These are phyloP conservation scores for Aptenodytes forsteri DNA, from an alignment of 2,113 vertebrate species.

Conservation along the genomic window DNA sequence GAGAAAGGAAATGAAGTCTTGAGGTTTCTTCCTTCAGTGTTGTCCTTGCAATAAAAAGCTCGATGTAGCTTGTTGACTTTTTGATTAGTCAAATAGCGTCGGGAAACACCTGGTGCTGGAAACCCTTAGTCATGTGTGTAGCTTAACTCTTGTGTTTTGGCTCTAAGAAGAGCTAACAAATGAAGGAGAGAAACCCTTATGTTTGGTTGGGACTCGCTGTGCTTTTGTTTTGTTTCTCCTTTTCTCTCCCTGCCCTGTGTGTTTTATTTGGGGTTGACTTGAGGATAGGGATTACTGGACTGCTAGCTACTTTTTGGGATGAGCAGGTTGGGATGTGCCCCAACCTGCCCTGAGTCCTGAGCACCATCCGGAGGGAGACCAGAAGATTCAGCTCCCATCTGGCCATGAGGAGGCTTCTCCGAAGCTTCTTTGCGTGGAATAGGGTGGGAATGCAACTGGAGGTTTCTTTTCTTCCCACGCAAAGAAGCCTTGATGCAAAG, in stretches of 20 bases:
- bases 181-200: not conserved
- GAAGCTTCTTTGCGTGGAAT: not conserved
- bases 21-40: not conserved
- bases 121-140: not conserved
- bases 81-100: not conserved
- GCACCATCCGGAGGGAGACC: not conserved
- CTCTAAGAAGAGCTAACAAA: not conserved
- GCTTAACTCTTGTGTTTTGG: not conserved
- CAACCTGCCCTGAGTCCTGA: not conserved
- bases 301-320: rapidly evolving
- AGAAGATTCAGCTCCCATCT: not conserved
- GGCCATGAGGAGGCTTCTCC: not conserved
- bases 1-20: slow-evolving; percentile 33
- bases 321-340: not conserved
- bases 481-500: not conserved
- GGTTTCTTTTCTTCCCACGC: not conserved
- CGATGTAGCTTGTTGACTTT: not conserved
- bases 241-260: not conserved
- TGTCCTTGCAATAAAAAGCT: not conserved
- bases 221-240: not conserved
- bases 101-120: not conserved
- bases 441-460: not conserved
- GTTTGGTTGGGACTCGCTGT: not conserved
- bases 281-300: not conserved
- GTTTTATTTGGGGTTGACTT: not conserved